A percentile compares a stretch with the other conserved stretches of the same genome.
phyloP scores from a whole-genome alignment of 2,888 invertebrate species.

The Sturmia bella region DNA sequence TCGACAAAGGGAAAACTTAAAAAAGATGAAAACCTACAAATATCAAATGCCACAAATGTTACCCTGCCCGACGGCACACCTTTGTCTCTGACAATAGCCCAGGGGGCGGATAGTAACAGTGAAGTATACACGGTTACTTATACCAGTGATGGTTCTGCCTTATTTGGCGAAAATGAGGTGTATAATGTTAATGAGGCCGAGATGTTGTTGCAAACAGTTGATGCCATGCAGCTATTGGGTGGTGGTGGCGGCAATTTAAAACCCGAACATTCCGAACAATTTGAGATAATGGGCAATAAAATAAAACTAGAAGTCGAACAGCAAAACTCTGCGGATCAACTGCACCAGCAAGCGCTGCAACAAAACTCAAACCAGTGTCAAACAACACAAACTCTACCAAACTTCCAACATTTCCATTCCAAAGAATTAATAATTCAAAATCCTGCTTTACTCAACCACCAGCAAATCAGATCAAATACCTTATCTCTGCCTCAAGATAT shows the following conservation, averaged over 20 bases:
- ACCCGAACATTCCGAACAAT: conserved; percentile 78
- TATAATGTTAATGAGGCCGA: conserved; percentile 87
- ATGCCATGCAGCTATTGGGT: conserved; percentile 86
- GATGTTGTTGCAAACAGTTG: conserved; percentile 86
- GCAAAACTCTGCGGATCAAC: conserved; percentile 57
- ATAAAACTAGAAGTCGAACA: conserved; percentile 57
- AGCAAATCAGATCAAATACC: conserved; percentile 77
- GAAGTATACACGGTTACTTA: conserved; percentile 85
- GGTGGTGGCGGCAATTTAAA: conserved; percentile 84
- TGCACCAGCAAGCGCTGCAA: conserved; percentile 54
- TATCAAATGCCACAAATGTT: conserved; percentile 72
- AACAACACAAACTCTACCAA: conserved; percentile 85
- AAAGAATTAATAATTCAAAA: conserved; percentile 82
- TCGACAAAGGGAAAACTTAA: conserved; percentile 75
- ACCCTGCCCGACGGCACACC: conserved; percentile 79
- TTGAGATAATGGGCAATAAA: conserved; percentile 67
- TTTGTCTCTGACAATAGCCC: conserved; percentile 80
- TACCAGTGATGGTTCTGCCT: conserved; percentile 85
- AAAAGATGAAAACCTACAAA: conserved; percentile 62
- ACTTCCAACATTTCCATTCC: conserved; percentile 90
- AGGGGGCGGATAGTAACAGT: conserved; percentile 79
- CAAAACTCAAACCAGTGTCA: conserved; percentile 55
- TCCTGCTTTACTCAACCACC: conserved; percentile 75
- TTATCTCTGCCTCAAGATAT: conserved; percentile 66
- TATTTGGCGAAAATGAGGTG: conserved; percentile 86